These are phyloP conservation scores for Neuroscelio doddi DNA, from an alignment of 2,888 invertebrate species.

Conservation along the genomic window DNA sequence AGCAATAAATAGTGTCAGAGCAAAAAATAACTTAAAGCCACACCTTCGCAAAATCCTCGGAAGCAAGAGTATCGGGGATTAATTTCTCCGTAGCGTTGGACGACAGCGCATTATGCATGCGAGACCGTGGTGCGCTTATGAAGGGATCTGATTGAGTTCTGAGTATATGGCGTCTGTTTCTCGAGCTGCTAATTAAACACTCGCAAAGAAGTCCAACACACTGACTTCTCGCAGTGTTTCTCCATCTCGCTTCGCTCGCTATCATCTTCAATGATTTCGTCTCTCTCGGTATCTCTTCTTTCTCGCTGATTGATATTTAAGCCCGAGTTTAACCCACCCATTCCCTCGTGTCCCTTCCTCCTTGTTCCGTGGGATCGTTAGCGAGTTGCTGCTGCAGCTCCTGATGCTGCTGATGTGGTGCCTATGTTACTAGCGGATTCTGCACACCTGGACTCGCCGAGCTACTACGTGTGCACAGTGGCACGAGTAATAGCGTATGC, in stretches of 20 bases:
- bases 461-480: constrained; percentile 28
- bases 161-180: constrained; percentile 70
- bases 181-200: constrained; percentile 70
- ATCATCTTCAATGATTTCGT: neutral
- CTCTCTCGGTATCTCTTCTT: constrained; percentile 49
- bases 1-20: too few relatives aligned
- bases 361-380: constrained; percentile 63
- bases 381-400: constrained; percentile 57
- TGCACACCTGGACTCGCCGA: constrained; percentile 57
- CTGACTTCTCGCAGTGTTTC: constrained; percentile 30
- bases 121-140: constrained; percentile 62
- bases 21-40: constrained; percentile 25
- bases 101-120: constrained; percentile 68
- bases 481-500: constrained; percentile 55
- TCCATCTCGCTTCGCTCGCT: constrained; percentile 19
- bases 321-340: constrained; percentile 56
- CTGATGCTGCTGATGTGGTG: constrained; percentile 52
- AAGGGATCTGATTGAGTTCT: constrained; percentile 72
- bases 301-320: constrained; percentile 68
- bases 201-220: constrained; percentile 59
- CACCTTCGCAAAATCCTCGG: constrained; percentile 44
- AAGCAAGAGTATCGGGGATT: constrained; percentile 55
- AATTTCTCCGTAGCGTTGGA: constrained; percentile 51
- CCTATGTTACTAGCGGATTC: constrained; percentile 57
- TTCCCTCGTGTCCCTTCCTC: constrained; percentile 47